Percentiles rank a stretch among this genome's conserved stretches.
phyloP scores from a whole-genome alignment of 2,113 vertebrate genomes.

The Xenopus laevis region DNA sequence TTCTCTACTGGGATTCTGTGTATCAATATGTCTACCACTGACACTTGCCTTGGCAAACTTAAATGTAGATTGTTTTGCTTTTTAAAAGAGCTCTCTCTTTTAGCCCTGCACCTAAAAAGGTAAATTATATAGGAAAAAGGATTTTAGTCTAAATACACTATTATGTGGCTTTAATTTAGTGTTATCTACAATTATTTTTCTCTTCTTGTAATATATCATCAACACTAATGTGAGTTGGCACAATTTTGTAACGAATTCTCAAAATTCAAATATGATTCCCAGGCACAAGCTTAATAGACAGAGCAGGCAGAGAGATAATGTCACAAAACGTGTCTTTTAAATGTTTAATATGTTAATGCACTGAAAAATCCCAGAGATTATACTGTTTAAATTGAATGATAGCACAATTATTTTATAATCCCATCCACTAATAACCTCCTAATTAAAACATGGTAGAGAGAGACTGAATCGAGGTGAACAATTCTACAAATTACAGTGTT shows the following conservation, averaged over 20 bases:
- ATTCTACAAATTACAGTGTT: conserved; percentile 59
- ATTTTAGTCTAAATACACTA: too few species aligned
- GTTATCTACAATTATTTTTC: not conserved
- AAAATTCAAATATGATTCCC: conserved; percentile 47
- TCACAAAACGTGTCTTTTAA: conserved; percentile 15
- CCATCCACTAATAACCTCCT: conserved; percentile 56
- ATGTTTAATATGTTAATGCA: conserved; percentile 44
- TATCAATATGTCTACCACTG: too few species aligned
- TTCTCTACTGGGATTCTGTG: too few species aligned
- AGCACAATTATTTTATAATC: conserved; percentile 57
- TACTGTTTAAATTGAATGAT: conserved; percentile 32
- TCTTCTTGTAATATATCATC: conserved; percentile 11
- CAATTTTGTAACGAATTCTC: conserved; percentile 41
- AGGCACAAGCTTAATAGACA: conserved; percentile 2
- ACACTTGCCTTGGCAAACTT: too few species aligned
- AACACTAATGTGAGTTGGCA: conserved; percentile 47
- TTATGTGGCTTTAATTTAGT: too few species aligned
- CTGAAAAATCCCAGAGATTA: conserved; percentile 46
- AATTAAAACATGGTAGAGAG: conserved; percentile 59
- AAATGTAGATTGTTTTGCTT: too few species aligned
- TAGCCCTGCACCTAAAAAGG: too few species aligned
- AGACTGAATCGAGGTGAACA: conserved; percentile 55
- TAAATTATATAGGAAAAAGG: too few species aligned
- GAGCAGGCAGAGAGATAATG: conserved; percentile 23
- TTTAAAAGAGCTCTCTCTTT: too few species aligned